Evolutionary conservation across 2,113 vertebrate genomes (phyloP).

Genomic region (Gnathonemus longibarbis): DNA sequence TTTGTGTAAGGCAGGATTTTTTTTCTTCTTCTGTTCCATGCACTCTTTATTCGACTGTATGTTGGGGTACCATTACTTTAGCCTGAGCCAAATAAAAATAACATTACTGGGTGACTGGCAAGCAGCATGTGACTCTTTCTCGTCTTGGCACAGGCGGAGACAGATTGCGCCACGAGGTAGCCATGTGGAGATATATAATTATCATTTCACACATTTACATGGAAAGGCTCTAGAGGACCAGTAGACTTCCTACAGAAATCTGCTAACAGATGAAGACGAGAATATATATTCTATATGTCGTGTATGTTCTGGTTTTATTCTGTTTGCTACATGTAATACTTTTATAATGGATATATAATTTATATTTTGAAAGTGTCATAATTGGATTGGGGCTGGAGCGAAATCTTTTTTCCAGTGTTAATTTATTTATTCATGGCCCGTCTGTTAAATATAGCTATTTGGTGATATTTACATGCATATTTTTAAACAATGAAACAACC

Average conservation of each 20-base stretch:
- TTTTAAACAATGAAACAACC: slow-evolving; percentile 5
- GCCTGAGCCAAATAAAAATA: slow-evolving; percentile 17
- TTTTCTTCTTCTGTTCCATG: neutral
- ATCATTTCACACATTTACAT: slow-evolving; percentile 21
- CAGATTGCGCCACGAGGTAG: slow-evolving; percentile 17
- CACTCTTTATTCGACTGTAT: slow-evolving; percentile 1
- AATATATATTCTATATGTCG: slow-evolving; percentile 2
- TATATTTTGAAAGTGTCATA: neutral
- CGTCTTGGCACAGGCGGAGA: neutral
- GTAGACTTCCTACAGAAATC: slow-evolving; percentile 1
- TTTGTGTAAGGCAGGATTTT: slow-evolving; percentile 13
- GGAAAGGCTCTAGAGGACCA: slow-evolving; percentile 1
- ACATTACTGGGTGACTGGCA: slow-evolving; percentile 12
- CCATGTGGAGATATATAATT: slow-evolving; percentile 25
- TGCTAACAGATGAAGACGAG: neutral
- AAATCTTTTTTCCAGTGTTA: neutral
- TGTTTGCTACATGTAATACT: neutral
- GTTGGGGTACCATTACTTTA: neutral
- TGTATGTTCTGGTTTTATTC: neutral
- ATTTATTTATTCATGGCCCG: neutral
- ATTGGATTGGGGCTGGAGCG: neutral
- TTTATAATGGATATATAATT: neutral
- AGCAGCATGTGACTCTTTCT: neutral
- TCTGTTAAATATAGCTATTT: neutral
- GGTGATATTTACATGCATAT: neutral